These are phyloP conservation scores for Siniperca chuatsi DNA, from an alignment of 2,113 vertebrate genomes.

Conservation along the genomic window DNA sequence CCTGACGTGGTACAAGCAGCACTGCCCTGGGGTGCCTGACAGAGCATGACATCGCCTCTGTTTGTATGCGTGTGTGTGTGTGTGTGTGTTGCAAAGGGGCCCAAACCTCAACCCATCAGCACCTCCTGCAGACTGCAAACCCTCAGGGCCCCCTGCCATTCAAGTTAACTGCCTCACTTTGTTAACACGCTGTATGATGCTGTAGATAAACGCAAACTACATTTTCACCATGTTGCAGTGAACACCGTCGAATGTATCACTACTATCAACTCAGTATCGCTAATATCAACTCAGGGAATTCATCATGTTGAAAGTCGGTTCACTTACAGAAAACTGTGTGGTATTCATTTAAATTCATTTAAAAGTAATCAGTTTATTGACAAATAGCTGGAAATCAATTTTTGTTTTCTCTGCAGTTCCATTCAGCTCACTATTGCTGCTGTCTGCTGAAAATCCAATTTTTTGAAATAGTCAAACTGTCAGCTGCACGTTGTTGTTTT, in stretches of 20 bases:
- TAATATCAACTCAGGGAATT: background rate
- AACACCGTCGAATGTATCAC: constrained; percentile 2
- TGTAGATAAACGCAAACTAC: constrained; percentile 36
- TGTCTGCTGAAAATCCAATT: constrained; percentile 3
- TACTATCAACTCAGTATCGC: background rate
- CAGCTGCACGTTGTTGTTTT: background rate
- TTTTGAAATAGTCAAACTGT: background rate
- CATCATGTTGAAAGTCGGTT: constrained; percentile 7
- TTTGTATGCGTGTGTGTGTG: constrained; percentile 23
- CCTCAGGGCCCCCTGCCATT: constrained; percentile 46
- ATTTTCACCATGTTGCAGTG: constrained; percentile 25
- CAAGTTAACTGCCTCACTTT: constrained; percentile 38
- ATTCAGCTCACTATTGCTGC: background rate
- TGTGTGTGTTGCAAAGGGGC: constrained; percentile 35
- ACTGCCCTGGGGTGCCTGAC: constrained; percentile 71
- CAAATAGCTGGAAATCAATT: constrained; percentile 19
- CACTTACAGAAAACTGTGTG: background rate
- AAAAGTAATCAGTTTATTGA: constrained; percentile 45
- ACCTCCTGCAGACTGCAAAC: constrained; percentile 56
- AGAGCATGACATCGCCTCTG: constrained; percentile 60
- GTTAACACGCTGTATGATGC: constrained; percentile 42
- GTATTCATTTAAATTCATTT: constrained; percentile 39
- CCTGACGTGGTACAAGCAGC: constrained; percentile 78
- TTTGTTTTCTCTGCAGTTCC: background rate
- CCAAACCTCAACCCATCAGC: constrained; percentile 54